Evolutionary conservation across 2,888 invertebrate species (phyloP).

Genomic region (Leptinotarsa peninsularis): DNA sequence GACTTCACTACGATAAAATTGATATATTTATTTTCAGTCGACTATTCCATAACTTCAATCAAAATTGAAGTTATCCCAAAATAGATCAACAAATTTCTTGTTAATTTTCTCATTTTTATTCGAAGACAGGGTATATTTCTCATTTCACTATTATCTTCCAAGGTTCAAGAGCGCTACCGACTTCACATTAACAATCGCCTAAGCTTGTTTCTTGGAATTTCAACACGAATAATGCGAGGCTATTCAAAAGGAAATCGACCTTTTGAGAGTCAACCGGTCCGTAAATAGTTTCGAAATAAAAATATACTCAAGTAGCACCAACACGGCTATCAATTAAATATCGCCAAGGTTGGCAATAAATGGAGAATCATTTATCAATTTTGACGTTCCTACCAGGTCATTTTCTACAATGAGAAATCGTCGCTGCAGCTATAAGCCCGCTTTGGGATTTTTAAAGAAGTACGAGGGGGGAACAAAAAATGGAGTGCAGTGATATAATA

Average conservation of each 20-base stretch:
- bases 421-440: neutral
- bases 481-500: too few species aligned
- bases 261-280: constrained; percentile 13
- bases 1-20: too few species aligned
- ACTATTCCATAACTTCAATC: too few species aligned
- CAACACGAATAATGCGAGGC: constrained; percentile 5
- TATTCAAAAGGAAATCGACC: constrained; percentile 15
- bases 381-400: constrained; percentile 19
- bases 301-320: constrained; percentile 12
- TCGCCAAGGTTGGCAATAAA: constrained; percentile 16
- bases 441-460: neutral
- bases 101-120: too few species aligned
- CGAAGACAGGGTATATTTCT: neutral
- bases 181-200: neutral
- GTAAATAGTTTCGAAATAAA: constrained; percentile 13
- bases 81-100: too few species aligned
- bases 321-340: constrained; percentile 18
- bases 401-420: constrained; percentile 18
- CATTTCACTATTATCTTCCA: neutral
- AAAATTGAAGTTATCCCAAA: too few species aligned
- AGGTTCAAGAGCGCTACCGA: neutral
- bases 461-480: constrained; percentile 3
- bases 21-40: too few species aligned
- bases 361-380: constrained; percentile 19
- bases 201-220: neutral